Base-by-base conservation (phyloP, 2,888 invertebrate species). In the Micoletzkya japonica region DNA sequence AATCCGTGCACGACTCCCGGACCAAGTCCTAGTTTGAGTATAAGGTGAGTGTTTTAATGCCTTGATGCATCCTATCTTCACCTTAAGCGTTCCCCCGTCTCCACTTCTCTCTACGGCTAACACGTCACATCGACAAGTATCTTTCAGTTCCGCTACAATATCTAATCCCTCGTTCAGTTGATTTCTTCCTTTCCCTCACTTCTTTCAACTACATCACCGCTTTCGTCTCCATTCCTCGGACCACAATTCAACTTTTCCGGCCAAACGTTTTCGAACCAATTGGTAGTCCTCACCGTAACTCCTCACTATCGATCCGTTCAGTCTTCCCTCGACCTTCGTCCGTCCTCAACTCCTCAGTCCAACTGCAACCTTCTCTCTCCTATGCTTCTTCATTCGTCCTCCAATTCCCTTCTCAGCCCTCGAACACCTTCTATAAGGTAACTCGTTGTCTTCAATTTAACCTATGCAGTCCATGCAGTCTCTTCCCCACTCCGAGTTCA, bases 401-500 rank as follows among this genome's bases (percentile, higher is more conserved):
- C n/a, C 3, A 52, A 52, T 4, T 66, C 59, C 24, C 20, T 56
- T 4, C 32, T 66, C 20, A 70, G 54, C 54, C 61, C 61, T 1
- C 34, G 26, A 17, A 57, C 68, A 20, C 68, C 68, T 14, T 56
- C 68, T n/a, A 28, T 36, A 3, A 34, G 39, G 6, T 30, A 49
- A 2, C 69, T 39, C 17, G n/a, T 44, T n/a, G 34, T 24, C 17
- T 66, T 30, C 66, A 17, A 66, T 50, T 44, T 24, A 52, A n/a
- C 24, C 52, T 30, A 57, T 57, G 34, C 37, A 14, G 4, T 39
- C 17, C 20, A 28, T 64, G 28, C 64, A 71, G 50, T 63, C 56
- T 59, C 24, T 64, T 59, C 7, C 58, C 66, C 36, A 71, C 66
- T 37, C 66, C 71, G n/a, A 64, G 36, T 39, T 58, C 71, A 20